phyloP scores from a whole-genome alignment of 2,797 vertebrate species.

The Lacerta bilineata region DNA sequence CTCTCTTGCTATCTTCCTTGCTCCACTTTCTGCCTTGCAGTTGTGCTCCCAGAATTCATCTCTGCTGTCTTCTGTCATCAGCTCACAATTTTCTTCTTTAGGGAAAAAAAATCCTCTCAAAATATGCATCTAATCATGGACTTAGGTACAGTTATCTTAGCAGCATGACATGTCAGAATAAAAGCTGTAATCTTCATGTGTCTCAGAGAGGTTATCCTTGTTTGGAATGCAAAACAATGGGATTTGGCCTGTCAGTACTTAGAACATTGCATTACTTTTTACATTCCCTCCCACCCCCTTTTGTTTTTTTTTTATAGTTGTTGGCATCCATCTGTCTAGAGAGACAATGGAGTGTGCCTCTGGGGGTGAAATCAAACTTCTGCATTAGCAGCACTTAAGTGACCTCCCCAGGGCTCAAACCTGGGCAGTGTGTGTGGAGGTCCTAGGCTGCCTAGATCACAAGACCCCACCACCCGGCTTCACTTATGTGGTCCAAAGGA shows the following conservation, averaged over 20 bases:
- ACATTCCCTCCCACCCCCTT: neutral
- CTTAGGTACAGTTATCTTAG: neutral
- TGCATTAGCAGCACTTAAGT: no score
- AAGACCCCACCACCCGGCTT: no score
- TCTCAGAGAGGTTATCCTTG: neutral
- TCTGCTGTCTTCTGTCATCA: neutral
- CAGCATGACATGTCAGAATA: neutral
- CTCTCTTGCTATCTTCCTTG: neutral
- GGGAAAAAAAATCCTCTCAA: neutral
- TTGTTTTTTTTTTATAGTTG: neutral
- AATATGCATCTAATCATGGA: neutral
- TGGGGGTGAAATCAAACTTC: no score
- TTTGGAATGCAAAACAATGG: neutral
- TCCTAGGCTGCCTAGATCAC: no score
- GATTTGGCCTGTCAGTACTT: neutral
- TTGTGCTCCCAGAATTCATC: neutral
- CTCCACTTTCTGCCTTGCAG: no score
- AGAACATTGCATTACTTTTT: neutral
- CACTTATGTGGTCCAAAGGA: no score
- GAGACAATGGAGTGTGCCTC: no score
- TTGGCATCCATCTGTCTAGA: no score
- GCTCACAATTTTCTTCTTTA: neutral
- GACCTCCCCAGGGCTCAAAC: no score
- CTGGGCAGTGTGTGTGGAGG: no score
- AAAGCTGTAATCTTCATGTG: neutral